Base-by-base conservation (phyloP, 1,140 invertebrate species). In the Drosophila leontia region DNA sequence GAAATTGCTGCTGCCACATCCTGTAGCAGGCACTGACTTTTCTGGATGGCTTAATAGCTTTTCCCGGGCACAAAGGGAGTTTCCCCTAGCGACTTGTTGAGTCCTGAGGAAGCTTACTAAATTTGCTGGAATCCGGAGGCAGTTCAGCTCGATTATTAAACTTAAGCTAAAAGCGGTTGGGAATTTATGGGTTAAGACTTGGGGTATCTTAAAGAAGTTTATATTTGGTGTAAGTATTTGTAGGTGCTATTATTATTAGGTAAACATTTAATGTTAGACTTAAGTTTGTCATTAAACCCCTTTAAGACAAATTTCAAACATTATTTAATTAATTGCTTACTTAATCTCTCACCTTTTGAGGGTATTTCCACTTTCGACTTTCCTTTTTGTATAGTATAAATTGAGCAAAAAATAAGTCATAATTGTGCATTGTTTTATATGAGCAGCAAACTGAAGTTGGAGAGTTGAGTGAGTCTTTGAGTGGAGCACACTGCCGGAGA, bases 371-470 rank as follows among this genome's bases (percentile, higher is more conserved):
- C 26, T 12, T 47, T 55, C 57, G 41, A 13, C 29, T 15, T 34
- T 32, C 11, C 59, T 51, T 26, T 19, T 3, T 17, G 19, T 5
- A 8, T 45, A 17, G 6, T 50, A 60, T 39, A 60, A 75, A 68
- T 59, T 61, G 44, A 51, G 51, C 19, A 67, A 81, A 39, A 62
- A 70, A 65, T 44, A 48, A 48, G 39, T 41, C 68, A 80, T 80
- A 80, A 87, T 83, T 87, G 79, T 70, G 68, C 51, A 53, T 62
- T 47, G 67, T 85, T 74, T 48, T 51, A 39, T 69, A 53, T 67
- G 79, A 80, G 72, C 67, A 62, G 61, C 55, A 34, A 35, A 17
- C 35, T 51, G 50, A 47, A 44, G 41, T 81, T 82, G 59, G 26
- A 7, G 42, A 80, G 78, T 48, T 61, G 50, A 45, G 56, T 41